Evolutionary conservation across 2,888 invertebrate species (phyloP).

Genomic region (Tigriopus californicus): DNA sequence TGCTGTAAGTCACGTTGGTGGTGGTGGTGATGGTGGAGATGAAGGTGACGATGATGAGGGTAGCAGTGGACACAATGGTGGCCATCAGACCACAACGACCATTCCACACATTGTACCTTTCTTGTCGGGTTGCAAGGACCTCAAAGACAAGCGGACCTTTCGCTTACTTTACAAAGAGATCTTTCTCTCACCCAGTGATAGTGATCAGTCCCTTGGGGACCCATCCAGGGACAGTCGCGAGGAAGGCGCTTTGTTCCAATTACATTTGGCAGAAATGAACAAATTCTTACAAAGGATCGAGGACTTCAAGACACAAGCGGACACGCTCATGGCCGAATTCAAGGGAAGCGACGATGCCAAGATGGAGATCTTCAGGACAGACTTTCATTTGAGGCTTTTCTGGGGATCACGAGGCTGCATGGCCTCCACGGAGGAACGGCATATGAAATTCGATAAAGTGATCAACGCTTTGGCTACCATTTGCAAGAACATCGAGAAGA

Average conservation of each 20-base stretch:
- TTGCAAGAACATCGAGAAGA: background rate
- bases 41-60: too few relatives aligned
- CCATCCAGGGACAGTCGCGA: too few relatives aligned
- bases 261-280: too few relatives aligned
- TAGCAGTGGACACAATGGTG: background rate
- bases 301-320: background rate
- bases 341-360: background rate
- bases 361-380: slow-evolving; percentile 3
- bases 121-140: slow-evolving; percentile 4
- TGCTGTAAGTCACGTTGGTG: too few relatives aligned
- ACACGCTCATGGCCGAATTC: background rate
- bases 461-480: slow-evolving; percentile 1
- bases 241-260: too few relatives aligned
- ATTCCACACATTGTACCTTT: slow-evolving; percentile 5
- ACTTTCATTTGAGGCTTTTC: slow-evolving; percentile 6
- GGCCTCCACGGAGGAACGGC: background rate
- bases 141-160: background rate
- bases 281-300: background rate
- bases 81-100: background rate
- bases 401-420: slow-evolving; percentile 3
- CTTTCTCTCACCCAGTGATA: background rate
- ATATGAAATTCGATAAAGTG: slow-evolving; percentile 10
- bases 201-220: too few relatives aligned
- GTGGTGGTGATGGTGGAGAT: too few relatives aligned
- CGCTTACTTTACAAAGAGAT: background rate